Conservation (phyloP, 2,797 vertebrate species). For the Corythornis leucogaster region DNA sequence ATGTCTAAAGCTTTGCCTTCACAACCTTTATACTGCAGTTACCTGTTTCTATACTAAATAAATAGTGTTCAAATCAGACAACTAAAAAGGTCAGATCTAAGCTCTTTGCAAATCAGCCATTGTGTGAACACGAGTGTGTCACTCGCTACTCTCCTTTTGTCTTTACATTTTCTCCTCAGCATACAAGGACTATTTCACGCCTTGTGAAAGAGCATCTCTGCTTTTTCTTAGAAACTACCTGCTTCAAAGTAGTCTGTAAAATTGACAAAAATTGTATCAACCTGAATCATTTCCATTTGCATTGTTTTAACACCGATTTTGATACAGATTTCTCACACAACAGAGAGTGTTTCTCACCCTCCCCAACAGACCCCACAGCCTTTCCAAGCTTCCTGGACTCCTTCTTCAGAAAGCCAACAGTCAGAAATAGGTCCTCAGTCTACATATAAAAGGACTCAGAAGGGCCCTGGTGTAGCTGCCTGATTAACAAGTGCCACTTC, state of each 20-base stretch:
- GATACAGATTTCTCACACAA: neutral
- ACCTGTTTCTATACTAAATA: neutral
- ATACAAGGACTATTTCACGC: neutral
- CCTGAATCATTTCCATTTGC: neutral
- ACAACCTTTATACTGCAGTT: neutral
- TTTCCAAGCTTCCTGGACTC: neutral
- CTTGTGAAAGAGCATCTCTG: neutral
- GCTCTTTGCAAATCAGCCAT: neutral
- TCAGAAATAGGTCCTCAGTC: neutral
- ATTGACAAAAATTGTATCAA: neutral
- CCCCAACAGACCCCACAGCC: fast-evolving
- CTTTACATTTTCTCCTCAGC: neutral
- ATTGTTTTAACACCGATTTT: neutral
- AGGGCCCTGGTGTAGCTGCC: neutral
- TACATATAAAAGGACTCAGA: neutral
- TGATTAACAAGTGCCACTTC: neutral
- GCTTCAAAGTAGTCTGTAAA: neutral
- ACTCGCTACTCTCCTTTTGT: neutral
- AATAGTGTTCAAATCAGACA: neutral
- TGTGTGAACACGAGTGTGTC: fast-evolving
- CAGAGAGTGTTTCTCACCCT: neutral
- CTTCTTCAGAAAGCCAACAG: neutral
- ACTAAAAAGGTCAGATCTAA: neutral
- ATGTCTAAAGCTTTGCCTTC: neutral
- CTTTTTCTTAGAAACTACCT: neutral